These are phyloP conservation scores for Brachionus paranguensis DNA, from an alignment of 1,140 invertebrate species.

Conservation along the genomic window DNA sequence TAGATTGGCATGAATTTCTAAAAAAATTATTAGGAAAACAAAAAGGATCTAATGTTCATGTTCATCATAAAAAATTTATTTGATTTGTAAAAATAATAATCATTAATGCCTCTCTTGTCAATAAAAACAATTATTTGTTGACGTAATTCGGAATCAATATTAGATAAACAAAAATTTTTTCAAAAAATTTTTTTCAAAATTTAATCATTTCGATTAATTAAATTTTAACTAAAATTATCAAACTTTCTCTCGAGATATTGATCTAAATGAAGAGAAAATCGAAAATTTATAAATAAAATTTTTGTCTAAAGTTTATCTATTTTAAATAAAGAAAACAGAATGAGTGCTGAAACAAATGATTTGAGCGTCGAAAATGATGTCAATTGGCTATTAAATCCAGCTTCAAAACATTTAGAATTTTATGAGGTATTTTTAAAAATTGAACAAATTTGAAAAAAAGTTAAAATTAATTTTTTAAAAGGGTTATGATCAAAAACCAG, in stretches of 20 bases:
- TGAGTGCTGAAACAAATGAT: not conserved
- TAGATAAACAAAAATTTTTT: too few relatives aligned
- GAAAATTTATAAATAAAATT: not conserved
- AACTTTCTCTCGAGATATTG: not conserved
- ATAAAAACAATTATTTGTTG: not conserved
- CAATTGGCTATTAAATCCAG: not conserved
- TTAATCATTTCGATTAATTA: too few relatives aligned
- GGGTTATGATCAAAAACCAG: not conserved
- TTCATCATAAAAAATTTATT: not conserved
- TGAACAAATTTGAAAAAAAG: not conserved
- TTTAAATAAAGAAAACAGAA: not conserved
- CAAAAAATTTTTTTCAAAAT: too few relatives aligned
- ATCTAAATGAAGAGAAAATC: not conserved
- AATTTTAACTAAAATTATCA: not conserved
- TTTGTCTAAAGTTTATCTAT: not conserved
- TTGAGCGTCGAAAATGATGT: not conserved
- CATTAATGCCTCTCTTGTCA: not conserved
- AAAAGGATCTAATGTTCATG: not conserved
- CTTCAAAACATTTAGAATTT: not conserved
- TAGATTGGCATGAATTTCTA: not conserved
- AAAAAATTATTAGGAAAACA: not conserved
- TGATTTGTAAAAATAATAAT: not conserved
- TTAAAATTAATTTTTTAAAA: not conserved
- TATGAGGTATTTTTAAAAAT: not conserved
- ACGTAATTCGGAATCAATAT: not conserved